Evolutionary conservation across 2,888 invertebrate genomes (phyloP), one percentile per base, ranked within the genome.

Genomic region (Lycophotia porphyrea): DNA sequence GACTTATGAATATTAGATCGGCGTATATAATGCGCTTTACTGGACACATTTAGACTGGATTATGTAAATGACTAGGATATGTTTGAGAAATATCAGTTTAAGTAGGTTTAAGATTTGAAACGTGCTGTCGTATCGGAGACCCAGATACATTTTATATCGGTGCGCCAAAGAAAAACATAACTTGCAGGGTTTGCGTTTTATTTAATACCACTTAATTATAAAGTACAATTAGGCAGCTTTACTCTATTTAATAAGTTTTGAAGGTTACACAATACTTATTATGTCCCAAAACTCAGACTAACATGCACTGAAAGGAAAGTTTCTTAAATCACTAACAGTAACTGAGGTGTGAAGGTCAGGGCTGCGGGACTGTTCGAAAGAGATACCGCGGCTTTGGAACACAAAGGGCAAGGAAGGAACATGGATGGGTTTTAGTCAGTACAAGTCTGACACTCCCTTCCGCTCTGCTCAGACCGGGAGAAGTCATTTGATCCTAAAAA

Each of bases 1-100:
- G 72, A 73, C 86, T 85, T 87, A 84, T 87, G 87, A 88, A 89
- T 88, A 90, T 88, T 85, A 86, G 85, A 88, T 90, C 76, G 36
- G 27, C 39, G 69, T 72, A 87, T 81, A 86, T 87, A 85, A 88
- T 87, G 82, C 82, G 86, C 81, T 84, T 84, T 84, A 84, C 85
- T 80, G 79, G 84, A 80, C 78, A 84, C 88, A 88, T 91, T 90
- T 89, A 84, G 84, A 80, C 74, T 65, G 81, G 86, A 87, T 90
- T 88, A 89, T 89, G 90, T 84, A 88, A 87, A 89, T 88, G 49
- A 86, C 74, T 69, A 69, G 80, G 63, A 72, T 68, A 64, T 44
- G 52, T 27, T 81, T 82, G 76, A 76, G 82, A 81, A 85, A 88
- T 84, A 82, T 58, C 70, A 47, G 44, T 75, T 74, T 47, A 27